Evolutionary conservation across 2,797 vertebrate genomes (phyloP), one percentile per base, ranked within the genome.

Genomic region (Cynopterus sphinx): DNA sequence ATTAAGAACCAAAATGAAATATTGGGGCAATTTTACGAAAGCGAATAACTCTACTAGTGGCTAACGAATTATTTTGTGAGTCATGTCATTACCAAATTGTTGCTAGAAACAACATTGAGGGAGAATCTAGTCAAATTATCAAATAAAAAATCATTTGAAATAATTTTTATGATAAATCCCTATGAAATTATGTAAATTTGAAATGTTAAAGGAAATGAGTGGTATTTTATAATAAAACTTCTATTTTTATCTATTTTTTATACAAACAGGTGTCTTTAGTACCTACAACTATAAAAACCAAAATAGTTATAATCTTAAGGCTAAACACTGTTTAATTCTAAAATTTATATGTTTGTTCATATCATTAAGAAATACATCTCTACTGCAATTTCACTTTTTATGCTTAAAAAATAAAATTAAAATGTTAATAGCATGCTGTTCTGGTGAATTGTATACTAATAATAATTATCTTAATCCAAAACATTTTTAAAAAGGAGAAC

Each of bases 1-100:
- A 36, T 67, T 39, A 51, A 75, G 55, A 28, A 88, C 43, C 31
- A 68, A 88, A 73, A 2, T 81, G 41, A 97, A 90, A 96, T 92
- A 43, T 24, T 21, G 5, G 9, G n/a, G 9, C 6, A 10, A 73
- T 91, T 75, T 95, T 88, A 78, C 74, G 59, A 84, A 79, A 53
- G 17, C 21, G 33, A 88, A 5, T 79, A 92, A 88, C 6, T 67
- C 24, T 74, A 39, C 3, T 4, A 55, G 57, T 17, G 15, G 51
- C 28, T 51, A 83, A 51, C 46, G 71, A 82, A 91, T 89, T 74
- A 0, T 77, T 95, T 78, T 51, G 16, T 74, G n/a, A 74, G 53
- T 77, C 65, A 43, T 49, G 39, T 36, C 21, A 10, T 73, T 88
- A 91, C 21, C 79, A 77, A 59, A 59, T 89, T 9, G 86, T 46